Evolutionary conservation across 1,140 invertebrate species (phyloP).

Genomic region (Drosophila neocordata): DNA sequence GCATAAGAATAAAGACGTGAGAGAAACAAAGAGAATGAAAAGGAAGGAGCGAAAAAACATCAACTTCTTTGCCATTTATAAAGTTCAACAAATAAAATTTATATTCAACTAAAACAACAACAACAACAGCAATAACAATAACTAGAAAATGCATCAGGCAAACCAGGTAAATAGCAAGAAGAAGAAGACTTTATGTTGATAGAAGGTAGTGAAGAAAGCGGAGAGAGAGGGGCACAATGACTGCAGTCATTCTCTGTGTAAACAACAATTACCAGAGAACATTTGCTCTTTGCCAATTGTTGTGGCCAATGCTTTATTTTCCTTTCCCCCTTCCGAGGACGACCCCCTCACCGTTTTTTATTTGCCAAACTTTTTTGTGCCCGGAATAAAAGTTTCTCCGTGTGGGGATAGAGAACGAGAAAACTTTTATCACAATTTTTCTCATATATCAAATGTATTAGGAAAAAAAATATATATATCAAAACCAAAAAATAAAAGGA

Average conservation of each 20-base stretch:
- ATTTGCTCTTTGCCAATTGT: conserved; percentile 24
- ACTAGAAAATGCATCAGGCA: conserved; percentile 46
- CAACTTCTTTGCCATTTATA: conserved; percentile 57
- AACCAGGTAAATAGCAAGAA: conserved; percentile 22
- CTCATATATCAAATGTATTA: conserved; percentile 9
- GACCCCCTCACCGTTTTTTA: neutral
- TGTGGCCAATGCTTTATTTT: conserved; percentile 13
- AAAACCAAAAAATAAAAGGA: neutral
- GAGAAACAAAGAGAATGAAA: conserved; percentile 19
- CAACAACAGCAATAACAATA: no score
- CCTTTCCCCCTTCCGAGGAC: neutral
- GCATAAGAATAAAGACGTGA: neutral
- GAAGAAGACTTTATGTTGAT: neutral
- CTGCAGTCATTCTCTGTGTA: conserved; percentile 26
- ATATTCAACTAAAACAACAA: conserved; percentile 39
- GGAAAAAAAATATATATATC: neutral
- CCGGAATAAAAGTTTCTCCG: conserved; percentile 6
- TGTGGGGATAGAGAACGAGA: neutral
- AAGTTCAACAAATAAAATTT: conserved; percentile 62
- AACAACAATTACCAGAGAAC: conserved; percentile 50
- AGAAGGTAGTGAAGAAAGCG: neutral
- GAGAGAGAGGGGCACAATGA: neutral
- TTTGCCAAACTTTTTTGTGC: conserved; percentile 1
- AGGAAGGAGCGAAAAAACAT: conserved; percentile 31
- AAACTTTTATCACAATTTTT: neutral